Evolutionary conservation across 2,113 vertebrate species (phyloP), one percentile per base, ranked within the genome.

Genomic region (Microtus richardsoni): DNA sequence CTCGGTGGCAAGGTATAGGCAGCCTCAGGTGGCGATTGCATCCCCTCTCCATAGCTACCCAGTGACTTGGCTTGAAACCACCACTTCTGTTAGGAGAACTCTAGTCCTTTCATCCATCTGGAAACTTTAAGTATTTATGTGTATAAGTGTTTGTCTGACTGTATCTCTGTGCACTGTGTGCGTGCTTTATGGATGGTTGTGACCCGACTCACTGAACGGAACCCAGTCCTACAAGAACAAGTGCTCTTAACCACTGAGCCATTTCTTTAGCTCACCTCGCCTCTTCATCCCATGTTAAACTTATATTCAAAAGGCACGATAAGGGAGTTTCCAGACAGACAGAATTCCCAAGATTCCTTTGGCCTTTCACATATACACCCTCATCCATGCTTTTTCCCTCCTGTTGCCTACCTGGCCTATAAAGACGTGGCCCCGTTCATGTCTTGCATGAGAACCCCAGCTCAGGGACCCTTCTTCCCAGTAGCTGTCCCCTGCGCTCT

Each of bases 1-100:
- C 99, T 2, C 99, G 99, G 82, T 99, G 99, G 99, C 99, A 99
- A 99, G 99, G 99, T 99, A 97, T 96, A 96, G 68, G 62, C 58
- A 19, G 30, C 77, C 41, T 47, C 22, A 7, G 22, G 7, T 74
- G 41, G 30, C 17, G 77, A 44, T 21, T 22, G 33, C 64, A 70
- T 11, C 22, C 16, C 39, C 39, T 78, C 54, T 78, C 79, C 9
- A 7, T 9, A 78, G 73, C 79, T 70, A n/a, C 60, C 73, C 44
- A 5, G n/a, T 44, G 41, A 49, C n/a, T 3, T 74, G 58, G 36
- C 13, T 92, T 52, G 41, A 62, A 64, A 1, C 33, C 2, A 12
- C 49, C 47, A 5, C 39, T 54, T 64, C 73, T 70, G 9, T 47
- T n/a, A 21, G 47, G 54, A 71, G 36, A 36, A 30, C 4, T 14